Percentiles rank a stretch among this genome's conserved stretches.
Evolutionary conservation across 2,113 vertebrate species (phyloP).

Genomic region (Microtus richardsoni): DNA sequence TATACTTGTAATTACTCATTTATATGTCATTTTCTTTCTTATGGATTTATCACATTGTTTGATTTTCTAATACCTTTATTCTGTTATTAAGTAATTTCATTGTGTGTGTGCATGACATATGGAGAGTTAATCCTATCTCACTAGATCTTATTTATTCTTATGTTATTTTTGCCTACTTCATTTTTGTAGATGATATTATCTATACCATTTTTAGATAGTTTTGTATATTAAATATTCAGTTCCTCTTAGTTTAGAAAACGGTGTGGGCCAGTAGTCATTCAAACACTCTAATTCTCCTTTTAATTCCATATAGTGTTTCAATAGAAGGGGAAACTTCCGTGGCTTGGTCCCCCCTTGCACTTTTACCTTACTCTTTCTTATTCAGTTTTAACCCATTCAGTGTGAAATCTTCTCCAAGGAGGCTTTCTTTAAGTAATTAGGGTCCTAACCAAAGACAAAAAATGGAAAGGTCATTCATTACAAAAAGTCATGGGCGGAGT

Average conservation of each 20-base stretch:
- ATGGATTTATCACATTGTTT: background rate
- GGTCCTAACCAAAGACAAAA: background rate
- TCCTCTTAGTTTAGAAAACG: background rate
- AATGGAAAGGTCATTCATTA: background rate
- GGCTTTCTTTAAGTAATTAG: background rate
- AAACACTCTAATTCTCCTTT: background rate
- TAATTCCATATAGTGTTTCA: background rate
- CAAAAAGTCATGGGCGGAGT: background rate
- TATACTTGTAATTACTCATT: background rate
- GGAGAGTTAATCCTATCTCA: background rate
- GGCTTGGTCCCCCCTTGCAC: background rate
- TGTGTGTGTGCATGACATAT: background rate
- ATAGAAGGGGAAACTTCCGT: background rate
- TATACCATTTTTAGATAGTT: background rate
- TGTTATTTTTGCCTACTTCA: background rate
- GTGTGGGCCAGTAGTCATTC: conserved; percentile 44
- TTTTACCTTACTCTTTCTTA: background rate
- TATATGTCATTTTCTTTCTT: background rate
- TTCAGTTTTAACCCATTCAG: background rate
- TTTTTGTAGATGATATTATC: background rate
- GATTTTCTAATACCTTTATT: background rate
- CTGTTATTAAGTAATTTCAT: background rate
- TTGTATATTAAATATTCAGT: background rate
- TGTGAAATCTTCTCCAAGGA: background rate
- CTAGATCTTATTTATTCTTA: background rate